Conservation (phyloP, 2,797 vertebrate genomes). For the Mormyrus hasselquistii region DNA sequence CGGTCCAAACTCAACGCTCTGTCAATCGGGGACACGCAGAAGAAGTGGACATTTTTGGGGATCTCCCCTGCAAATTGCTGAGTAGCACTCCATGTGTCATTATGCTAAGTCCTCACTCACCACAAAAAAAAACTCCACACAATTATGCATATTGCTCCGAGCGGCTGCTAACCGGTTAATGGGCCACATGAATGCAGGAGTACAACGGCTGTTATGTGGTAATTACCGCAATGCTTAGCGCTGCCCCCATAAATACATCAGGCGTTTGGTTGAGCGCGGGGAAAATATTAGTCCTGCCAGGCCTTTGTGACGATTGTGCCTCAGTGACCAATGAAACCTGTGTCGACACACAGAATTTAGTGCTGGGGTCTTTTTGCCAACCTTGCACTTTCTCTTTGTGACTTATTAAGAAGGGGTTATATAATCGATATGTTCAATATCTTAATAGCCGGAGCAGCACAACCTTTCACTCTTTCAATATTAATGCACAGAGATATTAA, state of each 20-base stretch:
- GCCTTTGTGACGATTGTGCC: background rate
- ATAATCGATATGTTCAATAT: slow-evolving; percentile 29
- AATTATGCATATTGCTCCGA: slow-evolving; percentile 10
- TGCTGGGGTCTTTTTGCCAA: slow-evolving; percentile 3
- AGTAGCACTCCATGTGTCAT: background rate
- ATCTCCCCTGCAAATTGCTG: background rate
- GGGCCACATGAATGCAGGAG: slow-evolving; percentile 13
- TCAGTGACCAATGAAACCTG: slow-evolving; percentile 7
- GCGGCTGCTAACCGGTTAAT: slow-evolving; percentile 16
- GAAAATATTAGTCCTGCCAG: slow-evolving; percentile 18
- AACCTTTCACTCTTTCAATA: background rate
- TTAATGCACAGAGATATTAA: background rate
- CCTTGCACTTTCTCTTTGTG: slow-evolving; percentile 16
- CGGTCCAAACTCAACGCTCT: slow-evolving; percentile 13
- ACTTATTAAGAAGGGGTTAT: slow-evolving; percentile 11
- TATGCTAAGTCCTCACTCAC: background rate
- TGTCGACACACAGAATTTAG: slow-evolving; percentile 21
- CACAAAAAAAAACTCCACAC: background rate
- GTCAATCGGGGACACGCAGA: background rate
- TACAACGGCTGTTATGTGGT: background rate
- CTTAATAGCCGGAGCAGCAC: slow-evolving; percentile 19
- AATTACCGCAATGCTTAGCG: background rate
- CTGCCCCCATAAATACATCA: slow-evolving; percentile 1
- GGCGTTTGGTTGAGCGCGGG: background rate
- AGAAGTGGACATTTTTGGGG: background rate